Evolutionary conservation across 2,113 vertebrate genomes (phyloP).

Genomic region (Neodontobutis hainanensis): DNA sequence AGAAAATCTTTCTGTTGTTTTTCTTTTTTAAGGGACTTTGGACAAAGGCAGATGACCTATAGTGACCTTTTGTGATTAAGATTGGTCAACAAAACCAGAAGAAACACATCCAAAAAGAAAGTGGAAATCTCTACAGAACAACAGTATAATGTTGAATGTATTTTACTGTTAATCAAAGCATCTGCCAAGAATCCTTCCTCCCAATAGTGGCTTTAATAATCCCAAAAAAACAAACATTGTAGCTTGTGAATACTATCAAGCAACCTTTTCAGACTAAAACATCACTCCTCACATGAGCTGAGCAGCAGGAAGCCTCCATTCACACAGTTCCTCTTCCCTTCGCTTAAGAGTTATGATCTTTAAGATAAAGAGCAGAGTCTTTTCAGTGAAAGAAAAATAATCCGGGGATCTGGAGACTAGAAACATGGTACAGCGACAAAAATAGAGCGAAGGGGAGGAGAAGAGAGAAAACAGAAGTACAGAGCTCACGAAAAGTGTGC

Average conservation of each 20-base stretch:
- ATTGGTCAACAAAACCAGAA: constrained; percentile 14
- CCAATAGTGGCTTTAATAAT: neutral
- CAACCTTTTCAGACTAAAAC: constrained; percentile 70
- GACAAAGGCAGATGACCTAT: constrained; percentile 13
- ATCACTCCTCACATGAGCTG: constrained; percentile 57
- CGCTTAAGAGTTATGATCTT: constrained; percentile 65
- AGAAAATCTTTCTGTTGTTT: constrained; percentile 11
- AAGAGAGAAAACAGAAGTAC: constrained; percentile 47
- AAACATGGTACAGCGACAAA: constrained; percentile 60
- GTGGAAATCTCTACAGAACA: constrained; percentile 9
- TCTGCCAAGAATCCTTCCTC: constrained; percentile 5
- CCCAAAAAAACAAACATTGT: constrained; percentile 19
- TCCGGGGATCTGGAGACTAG: constrained; percentile 63
- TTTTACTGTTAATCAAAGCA: constrained; percentile 27
- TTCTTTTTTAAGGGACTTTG: constrained; percentile 52
- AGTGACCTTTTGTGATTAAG: constrained; percentile 9
- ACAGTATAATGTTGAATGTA: constrained; percentile 9
- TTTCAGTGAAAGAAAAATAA: constrained; percentile 67
- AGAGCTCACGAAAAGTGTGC: constrained; percentile 69
- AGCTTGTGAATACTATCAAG: constrained; percentile 43
- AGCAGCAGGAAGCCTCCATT: constrained; percentile 68
- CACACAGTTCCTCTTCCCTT: constrained; percentile 54
- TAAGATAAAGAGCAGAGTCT: constrained; percentile 66
- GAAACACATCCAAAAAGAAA: constrained; percentile 26
- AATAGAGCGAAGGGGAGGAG: constrained; percentile 40